A percentile compares a stretch with the other conserved stretches of the same genome.
These are phyloP conservation scores for Peromyscus californicus DNA, from an alignment of 2,113 vertebrate genomes.

Conservation along the genomic window DNA sequence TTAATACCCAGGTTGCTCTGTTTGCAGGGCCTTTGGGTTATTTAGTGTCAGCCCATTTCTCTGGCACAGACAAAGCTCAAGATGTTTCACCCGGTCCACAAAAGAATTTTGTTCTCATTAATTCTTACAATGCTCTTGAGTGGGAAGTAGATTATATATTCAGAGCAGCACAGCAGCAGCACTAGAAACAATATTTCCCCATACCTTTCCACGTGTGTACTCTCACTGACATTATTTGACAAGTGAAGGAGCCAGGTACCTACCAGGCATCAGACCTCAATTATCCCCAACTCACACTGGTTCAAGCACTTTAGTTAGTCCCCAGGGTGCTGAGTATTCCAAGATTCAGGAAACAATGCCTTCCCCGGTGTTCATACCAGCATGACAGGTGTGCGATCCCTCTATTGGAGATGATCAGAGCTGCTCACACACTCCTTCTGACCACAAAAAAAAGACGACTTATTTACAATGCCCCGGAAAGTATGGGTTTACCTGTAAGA, in stretches of 20 bases:
- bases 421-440: neutral
- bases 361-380: neutral
- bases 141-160: neutral
- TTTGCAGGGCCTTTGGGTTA: constrained; percentile 32
- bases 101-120: constrained; percentile 56
- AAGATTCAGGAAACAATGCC: neutral
- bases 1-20: constrained; percentile 49
- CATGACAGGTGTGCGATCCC: neutral
- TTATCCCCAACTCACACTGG: neutral
- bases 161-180: neutral
- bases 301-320: neutral
- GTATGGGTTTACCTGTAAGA: neutral
- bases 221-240: constrained; percentile 18
- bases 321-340: neutral
- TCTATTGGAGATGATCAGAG: neutral
- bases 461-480: neutral
- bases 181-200: neutral
- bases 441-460: neutral
- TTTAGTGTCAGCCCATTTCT: constrained; percentile 68
- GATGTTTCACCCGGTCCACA: constrained; percentile 13
- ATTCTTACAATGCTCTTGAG: constrained; percentile 55
- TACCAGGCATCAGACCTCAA: neutral
- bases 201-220: neutral
- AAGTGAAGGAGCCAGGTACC: constrained; percentile 17
- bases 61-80: neutral